Evolutionary conservation across 1,140 invertebrate species (phyloP), one percentile per base, ranked within the genome.

Genomic region (Dysdera silvatica): DNA sequence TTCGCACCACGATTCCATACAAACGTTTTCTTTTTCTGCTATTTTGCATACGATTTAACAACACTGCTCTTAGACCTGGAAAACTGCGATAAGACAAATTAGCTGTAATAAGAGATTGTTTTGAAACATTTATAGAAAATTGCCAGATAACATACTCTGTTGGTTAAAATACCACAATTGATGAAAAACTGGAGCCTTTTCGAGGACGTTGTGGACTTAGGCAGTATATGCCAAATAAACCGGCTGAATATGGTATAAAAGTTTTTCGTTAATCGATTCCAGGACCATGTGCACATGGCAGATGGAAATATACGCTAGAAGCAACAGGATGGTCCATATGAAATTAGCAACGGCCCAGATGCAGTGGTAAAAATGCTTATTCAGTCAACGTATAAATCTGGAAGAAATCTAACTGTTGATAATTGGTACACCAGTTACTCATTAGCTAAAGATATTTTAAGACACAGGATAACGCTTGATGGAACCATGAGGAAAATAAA

Each of bases 221-320:
- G 2, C 61, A 65, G 49, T 70, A 67, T 55, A 63, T 71, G 18
- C 61, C 67, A 4, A 61, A 35, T n/a, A 70, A 70, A 61, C 64
- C 67, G 3, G 58, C 45, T 18, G 69, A 70, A 61, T 70, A 71
- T 64, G 66, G 70, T 0, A 64, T 70, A 4, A 71, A 71, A 55
- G 60, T 68, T 16, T 70, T 62, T 49, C 64, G 37, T 10, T 69
- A 23, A 48, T 41, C 33, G 69, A 70, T 54, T 37, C 59, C 6
- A 48, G 40, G n/a, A 67, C 67, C 28, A 59, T 41, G 47, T 68
- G 69, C 41, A 57, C 61, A 7, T 62, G 23, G 26, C 55, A 70
- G 24, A 47, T 66, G 43, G 67, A 69, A 40, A 52, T 70, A 3
- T 69, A 71, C 52, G 35, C 43, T 32, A 56, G 68, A 31, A 63